phyloP scores from a whole-genome alignment of 2,888 invertebrate species.

The Odontocerum albicorne region DNA sequence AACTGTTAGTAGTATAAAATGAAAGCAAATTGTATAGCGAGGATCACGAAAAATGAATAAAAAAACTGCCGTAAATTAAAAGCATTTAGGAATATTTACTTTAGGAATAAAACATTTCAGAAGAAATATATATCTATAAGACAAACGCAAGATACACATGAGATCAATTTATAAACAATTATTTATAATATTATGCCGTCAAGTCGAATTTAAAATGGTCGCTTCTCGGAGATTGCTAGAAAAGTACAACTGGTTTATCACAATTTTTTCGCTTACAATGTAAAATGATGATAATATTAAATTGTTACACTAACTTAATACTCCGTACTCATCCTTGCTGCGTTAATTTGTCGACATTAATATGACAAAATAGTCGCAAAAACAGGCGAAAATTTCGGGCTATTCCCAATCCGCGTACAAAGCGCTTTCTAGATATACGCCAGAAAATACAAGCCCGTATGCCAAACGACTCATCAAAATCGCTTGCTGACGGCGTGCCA shows the following conservation, averaged over 20 bases:
- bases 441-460: constrained; percentile 11
- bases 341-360: constrained; percentile 15
- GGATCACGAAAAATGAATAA: too few species aligned
- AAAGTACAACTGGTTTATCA: constrained; percentile 22
- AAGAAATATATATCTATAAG: too few species aligned
- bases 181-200: constrained; percentile 31
- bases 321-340: constrained; percentile 23
- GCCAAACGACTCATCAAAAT: constrained; percentile 8
- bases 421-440: constrained; percentile 16
- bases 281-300: constrained; percentile 7
- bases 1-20: too few species aligned
- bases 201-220: constrained; percentile 32
- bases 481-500: constrained; percentile 8
- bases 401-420: constrained; percentile 20
- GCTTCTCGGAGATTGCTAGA: constrained; percentile 21
- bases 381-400: constrained; percentile 13
- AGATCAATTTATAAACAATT: constrained; percentile 27
- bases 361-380: constrained; percentile 20
- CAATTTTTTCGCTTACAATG: constrained; percentile 12
- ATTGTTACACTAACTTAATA: constrained; percentile 25
- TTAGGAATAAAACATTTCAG: too few species aligned
- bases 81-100: too few species aligned
- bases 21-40: too few species aligned
- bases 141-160: constrained; percentile 10
- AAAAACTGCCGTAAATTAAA: too few species aligned